Base-by-base conservation (phyloP, 64 coral and sea anemone species). In the Dendrophyllia cribrosa region DNA sequence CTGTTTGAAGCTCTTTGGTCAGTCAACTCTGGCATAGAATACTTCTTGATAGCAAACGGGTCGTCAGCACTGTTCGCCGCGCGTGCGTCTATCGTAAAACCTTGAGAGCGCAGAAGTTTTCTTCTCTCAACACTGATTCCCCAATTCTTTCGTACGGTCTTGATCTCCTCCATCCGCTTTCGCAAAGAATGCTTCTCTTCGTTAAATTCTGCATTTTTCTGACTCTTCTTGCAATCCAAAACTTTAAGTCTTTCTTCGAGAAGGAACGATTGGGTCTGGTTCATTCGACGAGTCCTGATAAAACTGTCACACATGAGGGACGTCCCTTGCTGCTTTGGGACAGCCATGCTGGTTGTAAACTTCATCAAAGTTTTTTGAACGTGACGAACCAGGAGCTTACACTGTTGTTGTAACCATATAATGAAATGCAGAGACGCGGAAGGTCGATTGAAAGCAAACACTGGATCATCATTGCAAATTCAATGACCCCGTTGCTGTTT, bases 81-180 rank as follows among this genome's bases (percentile, higher is more conserved):
- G 6, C 52, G 75, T 5, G 76, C 24, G 20, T 64, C 62, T 22
- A 91, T 71, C 14, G 88, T 86, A 49, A 49, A 95, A 3, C 93
- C 93, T 24, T 78, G 87, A 49, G 93, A 91, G 51, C 90, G 85
- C 22, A 95, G 47, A 22, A 86, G 55, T 34, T 83, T 91, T 43
- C 93, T 85, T 65, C 93, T 91, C n/a, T 95, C 93, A 17, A 53
- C 70, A 34, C 93, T 95, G 9, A 95, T 79, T 12, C 73, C 70
- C 20, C 60, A 49, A 49, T 95, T 86, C 9, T 95, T 52, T 44
- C 90, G 75, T 20, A 95, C 82, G 45, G 51, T 64, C 60, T 78
- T 72, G 11, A 95, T 90, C 44, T 90, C 79, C 20, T 91, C 62
- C 15, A 95, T 91, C 10, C 49, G 43, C 49, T 91, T 91, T 14